Percentiles rank a stretch among this genome's conserved stretches.
These are phyloP conservation scores for Neomorphus geoffroyi DNA, from an alignment of 2,797 vertebrate species.

Conservation along the genomic window DNA sequence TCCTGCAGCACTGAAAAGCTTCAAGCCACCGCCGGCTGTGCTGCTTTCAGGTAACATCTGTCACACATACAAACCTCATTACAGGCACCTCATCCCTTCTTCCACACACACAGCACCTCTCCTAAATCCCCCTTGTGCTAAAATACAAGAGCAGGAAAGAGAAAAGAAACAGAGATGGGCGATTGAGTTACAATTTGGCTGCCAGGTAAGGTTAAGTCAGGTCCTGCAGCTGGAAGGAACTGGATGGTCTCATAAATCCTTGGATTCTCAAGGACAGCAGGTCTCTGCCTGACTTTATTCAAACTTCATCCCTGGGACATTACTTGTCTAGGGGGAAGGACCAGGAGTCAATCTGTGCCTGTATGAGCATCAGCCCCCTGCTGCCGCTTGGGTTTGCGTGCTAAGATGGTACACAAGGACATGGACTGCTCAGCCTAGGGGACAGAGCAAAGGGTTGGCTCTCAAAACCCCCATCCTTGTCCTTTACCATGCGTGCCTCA, in stretches of 20 bases:
- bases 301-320: not conserved
- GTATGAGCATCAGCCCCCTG: not conserved
- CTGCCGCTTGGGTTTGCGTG: not conserved
- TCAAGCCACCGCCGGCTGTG: not conserved
- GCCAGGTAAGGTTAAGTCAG: not conserved
- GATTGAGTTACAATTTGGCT: not conserved
- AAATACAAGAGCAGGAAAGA: not conserved
- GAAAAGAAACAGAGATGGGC: not conserved
- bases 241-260: not conserved
- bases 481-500: not conserved
- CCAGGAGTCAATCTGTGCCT: not conserved
- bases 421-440: accelerated
- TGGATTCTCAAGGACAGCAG: not conserved
- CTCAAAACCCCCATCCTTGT: not conserved
- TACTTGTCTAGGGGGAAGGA: not conserved
- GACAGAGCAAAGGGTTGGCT: not conserved
- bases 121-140: not conserved
- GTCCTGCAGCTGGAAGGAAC: not conserved
- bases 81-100: not conserved
- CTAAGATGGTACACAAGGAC: not conserved
- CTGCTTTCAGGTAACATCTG: not conserved
- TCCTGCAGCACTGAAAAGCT: not conserved
- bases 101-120: not conserved
- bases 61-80: not conserved
- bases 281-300: not conserved